Conservation (phyloP, 2,113 vertebrate species). For the Cryptomyrus ogoouensis region DNA sequence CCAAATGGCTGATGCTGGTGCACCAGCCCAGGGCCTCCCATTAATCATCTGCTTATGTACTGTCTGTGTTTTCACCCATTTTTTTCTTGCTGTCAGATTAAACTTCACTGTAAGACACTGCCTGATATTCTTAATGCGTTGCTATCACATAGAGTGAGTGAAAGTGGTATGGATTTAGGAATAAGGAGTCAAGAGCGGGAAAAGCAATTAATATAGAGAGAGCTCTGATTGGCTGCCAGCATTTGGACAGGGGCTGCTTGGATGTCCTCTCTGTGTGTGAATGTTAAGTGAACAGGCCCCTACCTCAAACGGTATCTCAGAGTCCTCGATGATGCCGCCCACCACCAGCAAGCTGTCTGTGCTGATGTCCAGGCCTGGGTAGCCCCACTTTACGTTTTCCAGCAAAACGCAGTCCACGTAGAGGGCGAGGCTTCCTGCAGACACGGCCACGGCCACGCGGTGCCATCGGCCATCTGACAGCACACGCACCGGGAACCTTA, state of each 20-base stretch:
- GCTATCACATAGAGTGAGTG: not conserved
- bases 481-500: conserved; percentile 59
- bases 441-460: conserved; percentile 60
- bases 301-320: conserved; percentile 71
- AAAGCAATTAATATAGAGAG: not conserved
- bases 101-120: not conserved
- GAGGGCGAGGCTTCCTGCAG: conserved; percentile 56
- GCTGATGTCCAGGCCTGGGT: conserved; percentile 59
- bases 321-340: conserved; percentile 63
- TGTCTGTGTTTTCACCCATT: not conserved
- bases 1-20: not conserved
- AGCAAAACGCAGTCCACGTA: conserved; percentile 69
- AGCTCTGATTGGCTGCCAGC: not conserved
- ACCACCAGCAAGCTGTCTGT: conserved; percentile 65
- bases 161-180: not conserved
- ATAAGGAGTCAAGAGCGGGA: not conserved
- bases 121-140: not conserved
- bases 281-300: conserved; percentile 11
- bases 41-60: not conserved
- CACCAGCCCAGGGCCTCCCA: not conserved
- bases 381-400: conserved; percentile 68
- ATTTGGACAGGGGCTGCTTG: not conserved
- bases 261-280: not conserved
- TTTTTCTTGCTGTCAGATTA: not conserved
- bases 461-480: conserved; percentile 65